Conservation (phyloP, 2,888 invertebrate species). For the Hirtodrosophila cameraria region DNA sequence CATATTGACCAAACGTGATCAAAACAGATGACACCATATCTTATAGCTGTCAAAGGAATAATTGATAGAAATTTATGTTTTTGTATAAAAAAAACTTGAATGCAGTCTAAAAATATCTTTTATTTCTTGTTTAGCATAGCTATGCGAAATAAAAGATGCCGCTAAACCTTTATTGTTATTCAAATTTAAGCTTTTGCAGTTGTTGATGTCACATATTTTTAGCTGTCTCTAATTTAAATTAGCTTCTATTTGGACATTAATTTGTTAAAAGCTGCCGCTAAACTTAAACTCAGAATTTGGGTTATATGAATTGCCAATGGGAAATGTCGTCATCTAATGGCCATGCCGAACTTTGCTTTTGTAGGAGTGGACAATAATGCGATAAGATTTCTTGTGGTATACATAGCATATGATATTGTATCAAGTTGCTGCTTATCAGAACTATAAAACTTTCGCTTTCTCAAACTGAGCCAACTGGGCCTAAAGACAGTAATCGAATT, state of each 20-base stretch:
- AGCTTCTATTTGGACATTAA: slow-evolving; percentile 42
- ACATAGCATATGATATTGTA: slow-evolving; percentile 6
- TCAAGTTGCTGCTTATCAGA: slow-evolving; percentile 34
- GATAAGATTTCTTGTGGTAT: slow-evolving; percentile 42
- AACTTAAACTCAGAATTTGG: slow-evolving; percentile 49
- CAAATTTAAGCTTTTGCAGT: slow-evolving; percentile 1
- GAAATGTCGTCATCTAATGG: slow-evolving; percentile 12
- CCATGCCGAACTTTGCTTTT: background rate
- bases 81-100: slow-evolving; percentile 5
- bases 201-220: slow-evolving; percentile 1
- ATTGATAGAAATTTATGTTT: too few species aligned
- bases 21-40: too few species aligned
- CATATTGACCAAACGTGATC: too few species aligned
- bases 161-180: background rate
- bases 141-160: slow-evolving; percentile 5
- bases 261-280: slow-evolving; percentile 50
- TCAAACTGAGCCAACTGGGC: slow-evolving; percentile 14
- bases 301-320: slow-evolving; percentile 40
- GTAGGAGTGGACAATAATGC: slow-evolving; percentile 13
- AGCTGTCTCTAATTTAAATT: slow-evolving; percentile 34
- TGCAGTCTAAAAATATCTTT: too few species aligned
- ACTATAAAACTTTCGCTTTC: slow-evolving; percentile 59
- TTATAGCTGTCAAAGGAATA: too few species aligned
- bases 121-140: background rate
- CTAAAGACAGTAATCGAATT: background rate